Conservation (phyloP, 1,140 invertebrate genomes). For the Drosophila teissieri region DNA sequence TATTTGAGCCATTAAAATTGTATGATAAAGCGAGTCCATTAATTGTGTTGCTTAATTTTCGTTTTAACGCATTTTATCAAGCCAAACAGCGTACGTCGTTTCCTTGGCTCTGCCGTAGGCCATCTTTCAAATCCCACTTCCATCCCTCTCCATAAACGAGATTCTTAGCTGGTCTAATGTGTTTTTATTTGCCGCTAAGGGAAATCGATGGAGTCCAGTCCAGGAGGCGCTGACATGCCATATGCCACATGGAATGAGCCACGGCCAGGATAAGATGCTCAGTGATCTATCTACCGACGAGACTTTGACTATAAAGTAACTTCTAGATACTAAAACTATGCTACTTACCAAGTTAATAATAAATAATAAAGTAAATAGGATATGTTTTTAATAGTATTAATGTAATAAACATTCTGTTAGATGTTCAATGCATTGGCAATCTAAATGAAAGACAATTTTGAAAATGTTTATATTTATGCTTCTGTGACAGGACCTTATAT, state of each 20-base stretch:
- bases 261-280: background rate
- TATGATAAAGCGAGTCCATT: slow-evolving; percentile 77
- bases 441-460: too few species aligned
- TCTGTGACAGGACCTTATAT: too few species aligned
- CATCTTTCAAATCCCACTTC: background rate
- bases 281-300: background rate
- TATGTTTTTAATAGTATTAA: too few species aligned
- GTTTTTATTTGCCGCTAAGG: slow-evolving; percentile 62
- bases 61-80: slow-evolving; percentile 81
- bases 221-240: slow-evolving; percentile 30
- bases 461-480: too few species aligned
- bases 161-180: slow-evolving; percentile 63
- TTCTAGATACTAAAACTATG: background rate
- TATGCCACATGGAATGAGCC: slow-evolving; percentile 14
- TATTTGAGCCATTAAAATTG: slow-evolving; percentile 81
- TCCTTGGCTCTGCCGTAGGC: slow-evolving; percentile 11
- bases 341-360: too few species aligned
- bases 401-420: too few species aligned
- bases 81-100: slow-evolving; percentile 43
- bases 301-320: background rate
- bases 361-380: too few species aligned
- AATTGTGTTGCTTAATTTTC: slow-evolving; percentile 82
- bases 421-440: too few species aligned
- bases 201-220: slow-evolving; percentile 66
- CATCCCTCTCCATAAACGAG: slow-evolving; percentile 22